Conservation (phyloP, 2,888 invertebrate genomes). For the Oligia latruncula region DNA sequence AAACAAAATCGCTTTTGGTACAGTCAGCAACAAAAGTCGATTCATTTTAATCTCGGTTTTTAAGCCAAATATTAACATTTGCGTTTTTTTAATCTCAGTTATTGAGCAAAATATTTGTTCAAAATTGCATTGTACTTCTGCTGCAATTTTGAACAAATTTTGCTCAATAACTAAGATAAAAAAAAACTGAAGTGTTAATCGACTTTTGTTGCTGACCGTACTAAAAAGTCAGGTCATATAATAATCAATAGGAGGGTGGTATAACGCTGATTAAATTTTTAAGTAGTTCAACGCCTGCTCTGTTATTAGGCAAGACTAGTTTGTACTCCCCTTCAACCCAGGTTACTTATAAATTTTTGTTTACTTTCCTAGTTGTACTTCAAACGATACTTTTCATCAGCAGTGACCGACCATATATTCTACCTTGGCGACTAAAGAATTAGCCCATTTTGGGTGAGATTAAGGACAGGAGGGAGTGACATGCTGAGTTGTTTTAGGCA, state of each 20-base stretch:
- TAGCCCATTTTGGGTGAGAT: not conserved
- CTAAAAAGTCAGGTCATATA: conserved; percentile 9
- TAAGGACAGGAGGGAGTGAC: not conserved
- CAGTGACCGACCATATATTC: not conserved
- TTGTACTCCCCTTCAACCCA: conserved; percentile 3
- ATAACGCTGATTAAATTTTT: conserved; percentile 14
- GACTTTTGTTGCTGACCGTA: not conserved
- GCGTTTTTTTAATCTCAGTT: no score
- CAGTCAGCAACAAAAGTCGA: no score
- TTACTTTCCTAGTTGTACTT: conserved; percentile 6
- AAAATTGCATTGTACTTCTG: no score
- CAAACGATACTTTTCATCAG: not conserved
- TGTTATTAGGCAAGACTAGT: conserved; percentile 2
- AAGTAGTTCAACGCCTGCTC: conserved; percentile 5
- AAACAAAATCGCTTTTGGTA: not conserved
- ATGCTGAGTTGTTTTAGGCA: not conserved
- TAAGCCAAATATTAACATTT: no score
- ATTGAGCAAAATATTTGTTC: no score
- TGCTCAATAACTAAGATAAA: no score
- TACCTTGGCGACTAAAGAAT: not conserved
- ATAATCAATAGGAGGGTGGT: conserved; percentile 3
- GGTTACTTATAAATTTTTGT: not conserved
- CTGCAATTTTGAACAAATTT: no score
- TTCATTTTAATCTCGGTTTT: no score
- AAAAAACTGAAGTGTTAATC: no score